Evolutionary conservation across 2,888 invertebrate genomes (phyloP).

Genomic region (Acanthosepion lycidas): DNA sequence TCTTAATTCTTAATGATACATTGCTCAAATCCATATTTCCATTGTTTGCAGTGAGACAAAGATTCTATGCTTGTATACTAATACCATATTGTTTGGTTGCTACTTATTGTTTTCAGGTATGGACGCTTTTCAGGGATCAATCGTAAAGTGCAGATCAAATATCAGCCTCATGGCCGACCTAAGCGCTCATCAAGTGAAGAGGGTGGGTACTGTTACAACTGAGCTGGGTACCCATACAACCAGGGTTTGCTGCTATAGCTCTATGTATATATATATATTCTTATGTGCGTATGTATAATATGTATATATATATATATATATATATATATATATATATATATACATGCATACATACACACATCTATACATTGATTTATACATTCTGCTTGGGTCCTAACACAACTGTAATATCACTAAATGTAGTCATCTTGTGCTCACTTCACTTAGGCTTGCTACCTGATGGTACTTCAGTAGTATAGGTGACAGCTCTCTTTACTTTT

Average conservation of each 20-base stretch:
- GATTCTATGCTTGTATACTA: constrained; percentile 33
- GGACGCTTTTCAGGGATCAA: constrained; percentile 98
- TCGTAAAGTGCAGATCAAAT: constrained; percentile 99
- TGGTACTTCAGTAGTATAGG: constrained; percentile 17
- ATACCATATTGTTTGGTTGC: constrained; percentile 38
- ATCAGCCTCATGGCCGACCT: constrained; percentile 88
- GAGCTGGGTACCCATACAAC: background rate
- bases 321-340: background rate
- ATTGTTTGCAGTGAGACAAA: background rate
- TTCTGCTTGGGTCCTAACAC: constrained; percentile 34
- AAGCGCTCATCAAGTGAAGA: constrained; percentile 71
- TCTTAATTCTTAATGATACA: background rate
- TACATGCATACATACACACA: background rate
- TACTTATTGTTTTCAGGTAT: constrained; percentile 66
- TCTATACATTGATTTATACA: background rate
- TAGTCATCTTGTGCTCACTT: background rate
- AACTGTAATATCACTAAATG: constrained; percentile 33
- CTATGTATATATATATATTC: background rate
- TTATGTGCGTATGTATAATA: background rate
- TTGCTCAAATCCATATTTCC: background rate
- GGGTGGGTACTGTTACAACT: constrained; percentile 58
- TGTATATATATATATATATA: constrained; percentile 18
- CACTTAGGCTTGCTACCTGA: constrained; percentile 2
- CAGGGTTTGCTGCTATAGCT: background rate
- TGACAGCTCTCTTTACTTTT: constrained; percentile 33